A percentile compares a stretch with the other conserved stretches of the same genome.
phyloP scores from a whole-genome alignment of 2,888 invertebrate genomes.

The Ashinkailepas kermadecensis region DNA sequence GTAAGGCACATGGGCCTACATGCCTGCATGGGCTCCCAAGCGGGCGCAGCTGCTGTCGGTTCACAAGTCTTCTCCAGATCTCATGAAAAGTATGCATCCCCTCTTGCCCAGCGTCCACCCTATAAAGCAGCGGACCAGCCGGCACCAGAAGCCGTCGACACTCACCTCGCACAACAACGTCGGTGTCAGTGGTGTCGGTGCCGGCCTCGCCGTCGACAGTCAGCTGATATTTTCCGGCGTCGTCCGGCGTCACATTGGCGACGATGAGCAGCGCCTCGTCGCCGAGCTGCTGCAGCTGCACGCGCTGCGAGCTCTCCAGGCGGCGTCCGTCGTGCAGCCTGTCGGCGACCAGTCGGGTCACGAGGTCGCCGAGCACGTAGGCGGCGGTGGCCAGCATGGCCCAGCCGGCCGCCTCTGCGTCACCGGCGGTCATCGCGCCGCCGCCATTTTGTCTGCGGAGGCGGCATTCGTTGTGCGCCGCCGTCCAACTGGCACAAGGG shows the following conservation, averaged over 20 bases:
- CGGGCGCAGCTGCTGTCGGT: too few species aligned
- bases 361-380: conserved; percentile 26
- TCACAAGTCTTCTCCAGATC: too few species aligned
- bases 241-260: background rate
- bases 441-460: background rate
- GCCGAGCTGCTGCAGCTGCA: background rate
- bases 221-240: background rate
- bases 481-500: background rate
- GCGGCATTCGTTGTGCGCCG: background rate
- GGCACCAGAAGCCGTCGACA: too few species aligned
- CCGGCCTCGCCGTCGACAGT: background rate
- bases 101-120: too few species aligned
- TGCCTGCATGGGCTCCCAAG: too few species aligned
- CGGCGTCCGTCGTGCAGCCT: conserved; percentile 48
- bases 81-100: too few species aligned
- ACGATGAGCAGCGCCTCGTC: background rate
- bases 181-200: background rate
- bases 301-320: conserved; percentile 49
- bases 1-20: too few species aligned
- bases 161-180: background rate
- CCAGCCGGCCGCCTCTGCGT: conserved; percentile 10
- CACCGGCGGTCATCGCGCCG: background rate
- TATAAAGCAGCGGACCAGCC: too few species aligned
- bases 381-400: background rate
- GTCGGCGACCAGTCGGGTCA: conserved; percentile 31